Conservation (phyloP, 2,113 vertebrate genomes). For the Dascyllus trimaculatus region DNA sequence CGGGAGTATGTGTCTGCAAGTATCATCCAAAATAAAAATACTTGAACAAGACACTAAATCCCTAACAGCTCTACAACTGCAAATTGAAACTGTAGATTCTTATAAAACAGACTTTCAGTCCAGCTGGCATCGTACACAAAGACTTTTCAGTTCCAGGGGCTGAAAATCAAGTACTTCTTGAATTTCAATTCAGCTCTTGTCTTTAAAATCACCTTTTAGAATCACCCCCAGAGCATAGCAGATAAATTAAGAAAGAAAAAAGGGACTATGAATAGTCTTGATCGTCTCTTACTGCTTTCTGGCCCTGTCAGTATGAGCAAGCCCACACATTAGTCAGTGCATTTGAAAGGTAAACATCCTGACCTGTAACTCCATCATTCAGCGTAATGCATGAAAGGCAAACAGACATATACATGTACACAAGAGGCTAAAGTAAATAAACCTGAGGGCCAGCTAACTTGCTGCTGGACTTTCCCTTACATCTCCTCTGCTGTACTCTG, state of each 20-base stretch:
- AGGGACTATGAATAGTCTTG: neutral
- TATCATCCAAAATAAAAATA: neutral
- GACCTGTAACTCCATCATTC: constrained; percentile 55
- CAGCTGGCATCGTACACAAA: neutral
- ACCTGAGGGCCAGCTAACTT: constrained; percentile 8
- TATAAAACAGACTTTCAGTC: neutral
- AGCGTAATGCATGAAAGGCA: constrained; percentile 31
- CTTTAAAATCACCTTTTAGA: too few relatives aligned
- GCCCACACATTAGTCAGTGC: constrained; percentile 50
- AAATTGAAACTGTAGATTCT: neutral
- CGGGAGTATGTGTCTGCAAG: neutral
- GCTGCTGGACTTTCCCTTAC: constrained; percentile 37
- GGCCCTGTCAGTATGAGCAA: constrained; percentile 23
- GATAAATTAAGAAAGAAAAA: neutral
- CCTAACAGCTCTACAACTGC: neutral
- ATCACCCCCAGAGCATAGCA: too few relatives aligned
- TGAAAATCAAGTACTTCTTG: too few relatives aligned
- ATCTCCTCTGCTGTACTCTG: constrained; percentile 34
- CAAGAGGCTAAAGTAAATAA: constrained; percentile 45
- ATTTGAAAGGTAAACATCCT: constrained; percentile 76
- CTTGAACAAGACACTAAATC: neutral
- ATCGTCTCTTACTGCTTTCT: neutral
- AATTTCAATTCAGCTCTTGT: too few relatives aligned
- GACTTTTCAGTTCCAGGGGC: too few relatives aligned
- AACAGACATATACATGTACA: constrained; percentile 29